Base-by-base conservation (phyloP, 2,113 vertebrate genomes). In the Anguilla rostrata region DNA sequence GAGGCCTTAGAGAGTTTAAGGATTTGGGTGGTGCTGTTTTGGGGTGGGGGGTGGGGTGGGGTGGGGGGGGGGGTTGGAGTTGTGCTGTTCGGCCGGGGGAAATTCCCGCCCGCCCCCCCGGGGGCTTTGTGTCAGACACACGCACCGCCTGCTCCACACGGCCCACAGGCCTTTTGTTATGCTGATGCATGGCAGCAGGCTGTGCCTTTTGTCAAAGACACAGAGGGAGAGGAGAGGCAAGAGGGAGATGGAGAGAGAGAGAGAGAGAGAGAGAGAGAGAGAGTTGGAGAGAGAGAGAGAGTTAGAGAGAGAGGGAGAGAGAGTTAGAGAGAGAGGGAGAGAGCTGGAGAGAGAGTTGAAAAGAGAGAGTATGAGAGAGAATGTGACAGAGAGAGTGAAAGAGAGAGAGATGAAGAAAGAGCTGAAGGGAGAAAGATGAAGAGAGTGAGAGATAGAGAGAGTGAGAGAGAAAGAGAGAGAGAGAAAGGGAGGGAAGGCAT, bases 81-180 rank as follows among this genome's bases (percentile, higher is more conserved):
- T 81, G 66, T 66, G 82, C 18, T 34, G 46, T 57, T 43, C 46
- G 29, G 78, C 63, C 66, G 16, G 40, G 39, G 89, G 87, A 90
- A 66, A 88, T 87, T 81, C 88, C 87, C 79, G 84, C 9, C 90
- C n/a, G n/a, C n/a, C 34, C 34, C 34, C 91, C 89, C 14, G 83
- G 84, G 85, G 87, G 82, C 49, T 90, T 91, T 92, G 90, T 92
- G 91, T 93, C 92, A 88, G 87, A 86, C 92, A 89, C 90, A 94
- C 91, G 91, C 90, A 90, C 92, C 78, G 84, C 89, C 91, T 91
- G 91, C 87, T 91, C 90, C 89, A 92, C 88, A 78, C 85, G 87
- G 84, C 91, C 89, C 89, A 34, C 92, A 88, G 91, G 79, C 90
- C 95, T 94, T 97, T 97, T 97, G 95, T 97, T 95, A 96, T 96